Conservation (phyloP, 2,888 invertebrate genomes). For the Drosophila kanekoi region DNA sequence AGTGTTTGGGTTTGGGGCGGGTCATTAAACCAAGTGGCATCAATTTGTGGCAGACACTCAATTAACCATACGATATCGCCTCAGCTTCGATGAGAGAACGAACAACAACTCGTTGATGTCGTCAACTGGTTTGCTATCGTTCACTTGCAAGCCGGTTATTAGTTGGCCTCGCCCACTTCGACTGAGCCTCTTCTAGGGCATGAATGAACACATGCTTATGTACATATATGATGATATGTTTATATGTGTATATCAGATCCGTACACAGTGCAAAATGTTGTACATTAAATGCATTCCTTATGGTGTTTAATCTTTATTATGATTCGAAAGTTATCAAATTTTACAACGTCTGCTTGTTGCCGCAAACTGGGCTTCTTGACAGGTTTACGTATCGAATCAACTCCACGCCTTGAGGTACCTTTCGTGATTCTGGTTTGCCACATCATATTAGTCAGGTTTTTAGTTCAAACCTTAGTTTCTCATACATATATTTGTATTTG, state of each 20-base stretch:
- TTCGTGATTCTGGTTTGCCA: too few relatives aligned
- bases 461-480: too few relatives aligned
- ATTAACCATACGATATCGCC: slow-evolving; percentile 29
- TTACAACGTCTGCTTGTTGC: too few relatives aligned
- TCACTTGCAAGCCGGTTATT: slow-evolving; percentile 53
- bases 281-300: not conserved
- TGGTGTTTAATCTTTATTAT: too few relatives aligned
- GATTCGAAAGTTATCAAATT: too few relatives aligned
- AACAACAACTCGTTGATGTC: slow-evolving; percentile 13
- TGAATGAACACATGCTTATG: not conserved
- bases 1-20: slow-evolving; percentile 20
- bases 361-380: too few relatives aligned
- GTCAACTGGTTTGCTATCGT: slow-evolving; percentile 40
- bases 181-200: slow-evolving; percentile 36
- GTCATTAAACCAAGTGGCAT: slow-evolving; percentile 49
- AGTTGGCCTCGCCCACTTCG: slow-evolving; percentile 43
- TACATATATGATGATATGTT: not conserved
- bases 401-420: too few relatives aligned
- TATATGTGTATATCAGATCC: not conserved
- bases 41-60: slow-evolving; percentile 46
- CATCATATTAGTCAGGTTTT: too few relatives aligned
- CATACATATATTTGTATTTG: too few relatives aligned
- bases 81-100: not conserved
- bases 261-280: not conserved
- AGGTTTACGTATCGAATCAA: too few relatives aligned